Base-by-base conservation (phyloP, 1,140 invertebrate species). In the Lasioglossum baleicum region DNA sequence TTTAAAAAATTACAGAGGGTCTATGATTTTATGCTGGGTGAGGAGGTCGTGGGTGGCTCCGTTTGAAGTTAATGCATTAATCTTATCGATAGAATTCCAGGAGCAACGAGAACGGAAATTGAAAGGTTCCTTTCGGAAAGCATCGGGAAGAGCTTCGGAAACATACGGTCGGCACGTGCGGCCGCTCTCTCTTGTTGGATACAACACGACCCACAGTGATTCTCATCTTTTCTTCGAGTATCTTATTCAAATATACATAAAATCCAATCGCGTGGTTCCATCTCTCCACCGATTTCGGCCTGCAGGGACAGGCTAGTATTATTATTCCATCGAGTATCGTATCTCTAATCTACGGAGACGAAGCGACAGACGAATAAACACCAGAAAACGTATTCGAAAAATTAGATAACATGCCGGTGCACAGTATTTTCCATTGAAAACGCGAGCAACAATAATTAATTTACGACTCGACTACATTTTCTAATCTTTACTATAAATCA, bases 81-180 rank as follows among this genome's bases (percentile, higher is more conserved):
- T 26, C 11, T 48, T 40, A 68, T 42, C 53, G 42, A 31, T 31
- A 22, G 22, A 15, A 11, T 22, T 0, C 22, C 0, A 17, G 5
- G 68, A 78, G 35, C 60, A 65, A 72, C 69, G 77, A 72, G 66
- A 85, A 71, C 85, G 88, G 86, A 90, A 87, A 88, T 88, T 76
- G 83, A 80, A 89, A 82, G 75, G 79, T 63, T 53, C 72, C 44
- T 60, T 71, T 75, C 31, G 44, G 44, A 68, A 75, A 76, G 22
- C 69, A 81, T 72, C 63, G 53, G 80, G 71, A 79, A 72, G 64
- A 75, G 78, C 80, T 83, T 86, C 61, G 63, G 72, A 70, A 90
- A 87, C 91, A 91, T 91, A 84, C 88, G 90, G 90, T 89, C 81
- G 89, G 88, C 91, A 92, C 91, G 91, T 92, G 91, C 90, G 82